These are phyloP conservation scores for Agrilus mali DNA, from an alignment of 2,888 invertebrate genomes.

Conservation along the genomic window DNA sequence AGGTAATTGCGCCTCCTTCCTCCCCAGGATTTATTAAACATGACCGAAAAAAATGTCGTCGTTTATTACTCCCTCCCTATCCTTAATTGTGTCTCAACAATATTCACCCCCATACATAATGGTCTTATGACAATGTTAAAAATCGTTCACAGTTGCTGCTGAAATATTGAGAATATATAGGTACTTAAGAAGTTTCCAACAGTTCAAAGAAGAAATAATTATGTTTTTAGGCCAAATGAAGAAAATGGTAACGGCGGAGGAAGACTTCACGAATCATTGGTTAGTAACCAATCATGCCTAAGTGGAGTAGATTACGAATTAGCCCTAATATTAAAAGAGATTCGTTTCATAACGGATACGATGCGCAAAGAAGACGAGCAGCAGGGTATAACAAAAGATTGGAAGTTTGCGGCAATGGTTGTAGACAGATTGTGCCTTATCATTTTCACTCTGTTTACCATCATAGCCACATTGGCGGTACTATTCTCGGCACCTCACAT, in stretches of 20 bases:
- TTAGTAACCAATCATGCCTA: constrained; percentile 73
- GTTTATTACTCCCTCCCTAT: no score
- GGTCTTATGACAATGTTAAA: no score
- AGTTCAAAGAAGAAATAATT: no score
- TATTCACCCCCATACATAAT: no score
- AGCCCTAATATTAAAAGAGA: constrained; percentile 88
- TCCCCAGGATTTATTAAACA: no score
- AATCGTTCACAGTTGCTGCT: no score
- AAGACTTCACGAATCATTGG: constrained; percentile 59
- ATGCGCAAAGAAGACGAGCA: constrained; percentile 91
- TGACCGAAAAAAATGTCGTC: no score
- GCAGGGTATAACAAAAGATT: constrained; percentile 90
- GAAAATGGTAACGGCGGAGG: constrained; percentile 46
- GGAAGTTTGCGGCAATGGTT: constrained; percentile 99
- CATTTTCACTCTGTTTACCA: constrained; percentile 97
- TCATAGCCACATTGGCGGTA: constrained; percentile 93
- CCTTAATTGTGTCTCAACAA: no score
- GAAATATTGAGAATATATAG: no score
- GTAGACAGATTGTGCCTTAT: constrained; percentile 99
- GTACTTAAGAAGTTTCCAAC: no score
- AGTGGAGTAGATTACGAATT: constrained; percentile 82
- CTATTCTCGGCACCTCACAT: constrained; percentile 94
- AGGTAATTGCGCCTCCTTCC: no score
- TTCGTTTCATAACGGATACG: constrained; percentile 85
- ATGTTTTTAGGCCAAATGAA: constrained; percentile 31